phyloP scores from a whole-genome alignment of 2,888 invertebrate genomes.

The Diplazon laetatorius region DNA sequence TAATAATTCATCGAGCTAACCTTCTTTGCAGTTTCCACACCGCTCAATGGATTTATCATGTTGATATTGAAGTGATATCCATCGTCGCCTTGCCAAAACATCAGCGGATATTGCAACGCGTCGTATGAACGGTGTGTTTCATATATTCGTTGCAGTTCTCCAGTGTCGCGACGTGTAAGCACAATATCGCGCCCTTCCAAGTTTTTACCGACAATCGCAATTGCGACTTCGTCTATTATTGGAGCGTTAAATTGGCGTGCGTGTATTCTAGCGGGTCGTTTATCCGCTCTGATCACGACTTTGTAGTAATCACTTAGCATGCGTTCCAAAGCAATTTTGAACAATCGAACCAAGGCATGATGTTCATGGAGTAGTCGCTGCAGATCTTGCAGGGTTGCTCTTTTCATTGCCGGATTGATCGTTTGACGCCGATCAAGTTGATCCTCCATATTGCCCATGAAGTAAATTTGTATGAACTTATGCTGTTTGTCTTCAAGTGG shows the following conservation, averaged over 20 bases:
- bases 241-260: conserved; percentile 70
- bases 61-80: conserved; percentile 70
- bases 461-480: conserved; percentile 70
- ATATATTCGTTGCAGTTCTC: conserved; percentile 65
- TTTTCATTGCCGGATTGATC: conserved; percentile 31
- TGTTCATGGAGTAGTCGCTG: conserved; percentile 48
- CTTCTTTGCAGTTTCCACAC: conserved; percentile 69
- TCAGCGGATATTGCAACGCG: conserved; percentile 79
- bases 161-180: conserved; percentile 64
- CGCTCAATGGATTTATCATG: conserved; percentile 62
- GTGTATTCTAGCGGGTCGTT: conserved; percentile 70
- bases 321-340: conserved; percentile 29
- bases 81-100: conserved; percentile 73
- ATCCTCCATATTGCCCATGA: conserved; percentile 66
- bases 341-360: conserved; percentile 42
- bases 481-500: conserved; percentile 49
- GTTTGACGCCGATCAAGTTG: conserved; percentile 53
- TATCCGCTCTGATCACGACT: conserved; percentile 72
- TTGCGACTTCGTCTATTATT: conserved; percentile 68
- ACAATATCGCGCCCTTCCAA: conserved; percentile 67
- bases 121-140: conserved; percentile 75
- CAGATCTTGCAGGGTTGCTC: conserved; percentile 43
- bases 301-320: conserved; percentile 72
- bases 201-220: conserved; percentile 70
- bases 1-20: conserved; percentile 69